These are phyloP conservation scores for Hippocampus guttulatus DNA, from an alignment of 2,113 vertebrate genomes.

Conservation along the genomic window DNA sequence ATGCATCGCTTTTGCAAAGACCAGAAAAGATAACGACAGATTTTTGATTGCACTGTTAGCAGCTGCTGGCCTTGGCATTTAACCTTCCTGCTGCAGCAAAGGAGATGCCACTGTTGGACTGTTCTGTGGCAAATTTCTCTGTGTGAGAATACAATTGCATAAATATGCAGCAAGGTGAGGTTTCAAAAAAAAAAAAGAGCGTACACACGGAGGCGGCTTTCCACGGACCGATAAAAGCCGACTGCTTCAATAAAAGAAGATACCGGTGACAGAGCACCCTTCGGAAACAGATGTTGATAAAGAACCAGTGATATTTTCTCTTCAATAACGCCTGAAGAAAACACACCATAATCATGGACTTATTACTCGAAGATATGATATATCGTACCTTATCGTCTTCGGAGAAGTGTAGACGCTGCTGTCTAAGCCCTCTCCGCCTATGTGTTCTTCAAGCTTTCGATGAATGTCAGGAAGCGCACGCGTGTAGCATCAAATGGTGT, in stretches of 20 bases:
- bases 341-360: constrained; percentile 38
- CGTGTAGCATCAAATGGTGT: not conserved
- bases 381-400: constrained; percentile 25
- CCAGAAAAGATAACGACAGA: not conserved
- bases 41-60: not conserved
- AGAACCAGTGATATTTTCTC: constrained; percentile 17
- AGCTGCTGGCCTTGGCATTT: constrained; percentile 35
- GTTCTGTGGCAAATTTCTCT: constrained; percentile 2
- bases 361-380: constrained; percentile 50
- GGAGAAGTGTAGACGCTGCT: not conserved
- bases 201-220: constrained; percentile 21
- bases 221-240: constrained; percentile 21
- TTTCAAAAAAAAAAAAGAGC: constrained; percentile 16
- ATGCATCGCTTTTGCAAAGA: not conserved
- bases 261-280: constrained; percentile 25
- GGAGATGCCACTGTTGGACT: constrained; percentile 19
- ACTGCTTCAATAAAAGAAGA: constrained; percentile 29
- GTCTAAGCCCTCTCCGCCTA: constrained; percentile 12
- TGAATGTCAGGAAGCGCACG: constrained; percentile 4
- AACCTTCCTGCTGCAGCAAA: constrained; percentile 18
- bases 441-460: constrained; percentile 45
- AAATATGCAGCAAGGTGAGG: constrained; percentile 11
- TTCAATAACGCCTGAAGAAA: constrained; percentile 46
- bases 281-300: constrained; percentile 32
- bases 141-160: constrained; percentile 18